phyloP scores from a whole-genome alignment of 92 coral and sea anemone genomes.

The Porites cylindrica region DNA sequence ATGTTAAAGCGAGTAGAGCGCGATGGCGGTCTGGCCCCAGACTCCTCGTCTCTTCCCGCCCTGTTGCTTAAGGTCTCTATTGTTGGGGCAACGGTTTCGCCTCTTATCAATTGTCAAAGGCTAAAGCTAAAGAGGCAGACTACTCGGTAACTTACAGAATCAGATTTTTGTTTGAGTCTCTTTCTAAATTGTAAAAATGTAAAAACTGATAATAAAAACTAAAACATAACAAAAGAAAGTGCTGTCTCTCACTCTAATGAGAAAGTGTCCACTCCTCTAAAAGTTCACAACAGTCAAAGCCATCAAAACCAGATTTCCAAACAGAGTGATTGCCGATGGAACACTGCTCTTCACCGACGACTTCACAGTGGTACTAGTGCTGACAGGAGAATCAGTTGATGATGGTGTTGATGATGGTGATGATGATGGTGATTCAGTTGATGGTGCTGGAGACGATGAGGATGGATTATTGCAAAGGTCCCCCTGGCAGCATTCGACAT shows the following conservation, averaged over 20 bases:
- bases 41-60: neutral
- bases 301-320: neutral
- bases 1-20: neutral
- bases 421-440: neutral
- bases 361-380: neutral
- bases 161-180: too few species aligned
- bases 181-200: too few species aligned
- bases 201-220: too few species aligned
- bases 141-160: too few species aligned
- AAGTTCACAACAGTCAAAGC: too few species aligned
- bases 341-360: neutral
- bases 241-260: too few species aligned
- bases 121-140: too few species aligned
- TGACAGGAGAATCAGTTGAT: neutral
- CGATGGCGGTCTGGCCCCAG: slow-evolving; percentile 3
- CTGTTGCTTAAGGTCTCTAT: slow-evolving; percentile 3
- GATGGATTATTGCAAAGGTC: neutral
- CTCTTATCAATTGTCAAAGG: too few species aligned
- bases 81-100: neutral
- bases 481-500: neutral
- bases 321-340: neutral
- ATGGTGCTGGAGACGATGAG: neutral
- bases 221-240: too few species aligned
- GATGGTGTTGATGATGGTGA: neutral
- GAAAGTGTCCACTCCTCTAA: too few species aligned